Evolutionary conservation across 2,113 vertebrate genomes (phyloP).

Genomic region (Macrotis lagotis): DNA sequence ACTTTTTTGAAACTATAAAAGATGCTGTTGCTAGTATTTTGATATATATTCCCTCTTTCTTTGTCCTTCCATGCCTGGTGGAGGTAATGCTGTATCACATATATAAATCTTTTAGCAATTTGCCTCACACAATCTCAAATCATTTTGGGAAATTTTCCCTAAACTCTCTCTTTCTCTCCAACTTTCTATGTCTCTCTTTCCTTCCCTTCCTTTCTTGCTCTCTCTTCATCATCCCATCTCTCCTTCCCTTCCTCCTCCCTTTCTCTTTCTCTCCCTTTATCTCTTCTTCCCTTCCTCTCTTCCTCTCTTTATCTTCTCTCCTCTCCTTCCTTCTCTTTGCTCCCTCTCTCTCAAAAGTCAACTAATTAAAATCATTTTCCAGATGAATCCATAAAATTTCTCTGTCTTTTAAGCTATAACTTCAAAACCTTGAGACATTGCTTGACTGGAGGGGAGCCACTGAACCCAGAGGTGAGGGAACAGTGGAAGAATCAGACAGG

Average conservation of each 20-base stretch:
- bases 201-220: background rate
- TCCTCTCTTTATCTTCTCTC: too few species aligned
- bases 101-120: background rate
- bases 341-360: background rate
- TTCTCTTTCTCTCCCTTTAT: too few species aligned
- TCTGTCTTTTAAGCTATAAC: constrained; percentile 75
- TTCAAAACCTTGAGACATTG: constrained; percentile 84
- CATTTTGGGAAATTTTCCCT: background rate
- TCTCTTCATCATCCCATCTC: background rate
- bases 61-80: background rate
- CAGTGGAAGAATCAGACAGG: constrained; percentile 84
- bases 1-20: background rate
- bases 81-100: background rate
- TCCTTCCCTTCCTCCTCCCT: background rate
- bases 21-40: background rate
- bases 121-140: background rate
- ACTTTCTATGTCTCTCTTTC: background rate
- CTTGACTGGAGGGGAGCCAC: constrained; percentile 82
- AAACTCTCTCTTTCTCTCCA: background rate
- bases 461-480: constrained; percentile 84
- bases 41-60: background rate
- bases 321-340: too few species aligned
- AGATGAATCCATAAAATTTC: background rate
- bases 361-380: background rate
- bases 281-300: too few species aligned